Percentiles rank a stretch among this genome's conserved stretches.
Evolutionary conservation across 2,888 invertebrate species (phyloP).

Genomic region (Eubasilissa splendida): DNA sequence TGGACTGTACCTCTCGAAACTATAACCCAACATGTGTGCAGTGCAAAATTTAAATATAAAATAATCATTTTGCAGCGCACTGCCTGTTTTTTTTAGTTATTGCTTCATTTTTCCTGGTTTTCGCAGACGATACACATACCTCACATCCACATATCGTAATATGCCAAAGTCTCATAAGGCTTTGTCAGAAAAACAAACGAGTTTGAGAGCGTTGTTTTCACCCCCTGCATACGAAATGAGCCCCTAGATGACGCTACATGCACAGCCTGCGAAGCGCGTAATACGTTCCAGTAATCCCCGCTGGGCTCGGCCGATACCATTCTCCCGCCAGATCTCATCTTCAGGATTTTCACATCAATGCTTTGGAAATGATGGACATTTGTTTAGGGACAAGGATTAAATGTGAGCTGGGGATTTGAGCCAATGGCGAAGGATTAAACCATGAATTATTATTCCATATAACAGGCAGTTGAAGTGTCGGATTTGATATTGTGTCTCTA

Average conservation of each 20-base stretch:
- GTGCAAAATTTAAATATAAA: no score
- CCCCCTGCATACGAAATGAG: not conserved
- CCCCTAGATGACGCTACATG: no score
- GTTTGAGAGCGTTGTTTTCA: no score
- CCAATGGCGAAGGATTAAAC: not conserved
- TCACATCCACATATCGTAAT: no score
- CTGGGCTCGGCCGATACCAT: constrained; percentile 19
- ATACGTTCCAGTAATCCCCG: constrained; percentile 47
- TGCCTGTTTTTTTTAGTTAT: no score
- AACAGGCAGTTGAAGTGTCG: not conserved
- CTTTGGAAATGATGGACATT: constrained; percentile 1
- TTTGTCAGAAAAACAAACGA: no score
- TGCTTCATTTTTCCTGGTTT: no score
- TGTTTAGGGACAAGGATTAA: not conserved
- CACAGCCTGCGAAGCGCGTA: constrained; percentile 42
- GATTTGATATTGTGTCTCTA: not conserved
- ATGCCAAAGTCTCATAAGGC: no score
- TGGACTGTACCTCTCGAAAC: no score
- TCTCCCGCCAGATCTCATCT: constrained; percentile 10
- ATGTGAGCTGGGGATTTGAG: not conserved
- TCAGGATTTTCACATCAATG: constrained; percentile 9
- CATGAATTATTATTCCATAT: not conserved
- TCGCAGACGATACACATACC: no score
- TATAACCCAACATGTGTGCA: no score
- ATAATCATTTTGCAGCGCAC: no score